Conservation (phyloP, 2,888 invertebrate genomes). For the Dascillus cervinus region DNA sequence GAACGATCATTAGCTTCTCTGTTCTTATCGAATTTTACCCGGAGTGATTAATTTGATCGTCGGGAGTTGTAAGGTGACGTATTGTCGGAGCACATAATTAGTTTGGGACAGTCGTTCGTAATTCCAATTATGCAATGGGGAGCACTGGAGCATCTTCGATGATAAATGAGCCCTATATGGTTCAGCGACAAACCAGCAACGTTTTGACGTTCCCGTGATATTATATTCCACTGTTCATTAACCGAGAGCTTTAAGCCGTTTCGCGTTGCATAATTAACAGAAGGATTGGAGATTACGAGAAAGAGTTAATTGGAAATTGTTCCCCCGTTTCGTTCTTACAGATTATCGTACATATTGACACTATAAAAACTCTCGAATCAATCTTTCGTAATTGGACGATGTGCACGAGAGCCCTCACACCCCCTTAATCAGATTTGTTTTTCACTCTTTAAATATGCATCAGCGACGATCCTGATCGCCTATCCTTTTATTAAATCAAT, state of each 20-base stretch:
- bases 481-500: too few relatives aligned
- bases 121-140: too few relatives aligned
- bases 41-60: conserved; percentile 34
- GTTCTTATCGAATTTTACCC: conserved; percentile 23
- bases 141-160: too few relatives aligned
- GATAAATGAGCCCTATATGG: conserved; percentile 12
- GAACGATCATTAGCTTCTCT: conserved; percentile 22
- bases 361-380: conserved; percentile 29
- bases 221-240: conserved; percentile 31
- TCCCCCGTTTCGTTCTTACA: conserved; percentile 24
- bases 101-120: too few relatives aligned
- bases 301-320: conserved; percentile 41
- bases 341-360: conserved; percentile 22
- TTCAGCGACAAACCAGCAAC: conserved; percentile 13
- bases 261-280: conserved; percentile 34
- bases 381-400: conserved; percentile 26
- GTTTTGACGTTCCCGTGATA: conserved; percentile 29
- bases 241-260: conserved; percentile 35
- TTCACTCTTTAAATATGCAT: conserved; percentile 31
- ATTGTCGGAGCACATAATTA: too few relatives aligned
- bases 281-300: conserved; percentile 36
- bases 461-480: too few relatives aligned
- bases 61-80: conserved; percentile 16
- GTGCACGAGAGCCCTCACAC: conserved; percentile 30
- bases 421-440: conserved; percentile 21